Base-by-base conservation (phyloP, 1,140 invertebrate species). In the Bombus terrestris region DNA sequence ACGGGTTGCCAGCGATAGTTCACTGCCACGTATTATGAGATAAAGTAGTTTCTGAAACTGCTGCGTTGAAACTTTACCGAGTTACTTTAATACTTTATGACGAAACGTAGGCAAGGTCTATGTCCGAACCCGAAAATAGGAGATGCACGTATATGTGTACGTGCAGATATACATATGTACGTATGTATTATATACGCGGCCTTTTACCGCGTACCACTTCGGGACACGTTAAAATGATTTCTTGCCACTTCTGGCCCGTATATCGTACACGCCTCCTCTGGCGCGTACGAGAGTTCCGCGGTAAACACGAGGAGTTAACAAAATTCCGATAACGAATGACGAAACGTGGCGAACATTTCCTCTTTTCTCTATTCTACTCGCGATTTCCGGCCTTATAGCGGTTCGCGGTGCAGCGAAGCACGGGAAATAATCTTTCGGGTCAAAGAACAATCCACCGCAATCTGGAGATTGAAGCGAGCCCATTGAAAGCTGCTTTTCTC, bases 191-290 rank as follows among this genome's bases (percentile, higher is more conserved):
- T 66, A 66, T 66, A 66, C 43, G 41, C 25, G n/a, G 59, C n/a
- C 79, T 85, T 74, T 85, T 75, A 81, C 83, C 71, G 18, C 32
- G 28, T 64, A 39, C 43, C 84, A 43, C 71, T 84, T 84, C 43
- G 69, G 69, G 10, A 81, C 79, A 75, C 79, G 62, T 85, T 81
- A 81, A 85, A 85, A 85, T 85, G 84, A 85, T 85, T 85, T 85
- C 84, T 85, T 74, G 32, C 59, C 57, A 18, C 43, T 75, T 75
- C 43, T 71, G 66, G 47, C 2, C 59, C 41, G 71, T 78, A 57
- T 41, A 62, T 80, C 35, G 79, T 73, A 22, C 41, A 43, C 39
- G 39, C 39, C 41, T 8, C 15, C 25, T 37, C n/a, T 47, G 41
- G 64, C 13, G 41, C 8, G 39, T n/a, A 59, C 47, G 35, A 10